Percentiles rank a stretch among this genome's conserved stretches.
These are phyloP conservation scores for Salvelinus sp. DNA, from an alignment of 2,113 vertebrate species.

Conservation along the genomic window DNA sequence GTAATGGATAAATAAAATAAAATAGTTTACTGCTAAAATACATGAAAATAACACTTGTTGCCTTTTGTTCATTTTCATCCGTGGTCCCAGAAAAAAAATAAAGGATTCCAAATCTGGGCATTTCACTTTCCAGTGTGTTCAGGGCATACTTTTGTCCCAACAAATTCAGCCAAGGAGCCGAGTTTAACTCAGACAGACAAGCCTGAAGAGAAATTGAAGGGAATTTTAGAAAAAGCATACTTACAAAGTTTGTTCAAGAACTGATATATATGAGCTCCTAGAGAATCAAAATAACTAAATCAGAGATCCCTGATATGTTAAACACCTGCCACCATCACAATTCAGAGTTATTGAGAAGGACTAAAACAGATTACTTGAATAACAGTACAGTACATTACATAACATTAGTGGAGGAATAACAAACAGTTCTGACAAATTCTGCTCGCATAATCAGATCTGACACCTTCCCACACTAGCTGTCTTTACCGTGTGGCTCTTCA, in stretches of 20 bases:
- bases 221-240: slow-evolving; percentile 6
- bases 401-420: background rate
- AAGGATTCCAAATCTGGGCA: background rate
- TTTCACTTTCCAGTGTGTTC: background rate
- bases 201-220: background rate
- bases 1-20: no score
- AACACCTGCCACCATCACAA: background rate
- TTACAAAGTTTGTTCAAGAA: background rate
- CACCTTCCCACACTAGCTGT: background rate
- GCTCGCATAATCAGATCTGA: background rate
- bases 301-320: background rate
- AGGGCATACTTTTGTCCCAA: background rate
- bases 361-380: background rate
- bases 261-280: background rate
- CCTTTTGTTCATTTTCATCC: no score
- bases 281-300: background rate
- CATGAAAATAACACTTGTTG: no score
- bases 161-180: background rate
- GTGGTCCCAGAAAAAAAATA: background rate
- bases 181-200: background rate
- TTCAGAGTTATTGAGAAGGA: background rate
- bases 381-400: background rate
- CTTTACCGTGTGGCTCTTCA: background rate
- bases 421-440: background rate
- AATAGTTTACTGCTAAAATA: no score